These are phyloP conservation scores for Umimayanthus chanpuru DNA, from an alignment of 92 coral and sea anemone genomes.

Conservation along the genomic window DNA sequence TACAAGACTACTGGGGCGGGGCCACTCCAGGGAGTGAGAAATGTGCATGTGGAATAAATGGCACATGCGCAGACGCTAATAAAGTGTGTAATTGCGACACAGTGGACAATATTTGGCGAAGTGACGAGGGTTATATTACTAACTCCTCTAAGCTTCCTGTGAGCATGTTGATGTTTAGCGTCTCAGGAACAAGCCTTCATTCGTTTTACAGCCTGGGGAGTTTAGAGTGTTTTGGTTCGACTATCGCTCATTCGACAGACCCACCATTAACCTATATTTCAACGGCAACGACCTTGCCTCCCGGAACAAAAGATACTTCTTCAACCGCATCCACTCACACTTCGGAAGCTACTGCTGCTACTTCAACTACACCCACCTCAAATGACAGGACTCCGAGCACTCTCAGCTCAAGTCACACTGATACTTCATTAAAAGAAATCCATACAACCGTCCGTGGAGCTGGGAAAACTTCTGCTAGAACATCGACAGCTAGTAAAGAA, in stretches of 20 bases:
- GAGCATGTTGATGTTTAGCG: constrained; percentile 69
- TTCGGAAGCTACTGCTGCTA: background rate
- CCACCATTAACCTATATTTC: constrained; percentile 11
- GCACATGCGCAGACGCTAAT: constrained; percentile 66
- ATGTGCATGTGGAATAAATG: constrained; percentile 78
- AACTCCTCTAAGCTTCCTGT: constrained; percentile 71
- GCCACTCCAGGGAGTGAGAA: constrained; percentile 78
- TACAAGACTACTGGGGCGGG: constrained; percentile 90
- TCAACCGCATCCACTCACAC: background rate
- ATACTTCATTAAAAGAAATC: background rate
- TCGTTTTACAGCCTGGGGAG: constrained; percentile 71
- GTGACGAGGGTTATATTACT: constrained; percentile 72
- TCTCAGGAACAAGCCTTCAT: constrained; percentile 56
- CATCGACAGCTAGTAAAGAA: background rate
- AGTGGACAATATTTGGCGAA: constrained; percentile 65
- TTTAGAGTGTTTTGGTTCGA: constrained; percentile 81
- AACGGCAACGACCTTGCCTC: constrained; percentile 28
- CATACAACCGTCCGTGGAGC: constrained; percentile 2
- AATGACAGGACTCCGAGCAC: background rate
- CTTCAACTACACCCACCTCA: background rate
- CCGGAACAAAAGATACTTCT: background rate
- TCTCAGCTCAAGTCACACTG: constrained; percentile 5
- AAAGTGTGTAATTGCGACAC: constrained; percentile 79
- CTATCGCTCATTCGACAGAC: constrained; percentile 38
- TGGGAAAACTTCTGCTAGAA: background rate